Percentiles rank a stretch among this genome's conserved stretches.
Conservation (phyloP, 2,113 vertebrate genomes). For the Chiloscyllium plagiosum region DNA sequence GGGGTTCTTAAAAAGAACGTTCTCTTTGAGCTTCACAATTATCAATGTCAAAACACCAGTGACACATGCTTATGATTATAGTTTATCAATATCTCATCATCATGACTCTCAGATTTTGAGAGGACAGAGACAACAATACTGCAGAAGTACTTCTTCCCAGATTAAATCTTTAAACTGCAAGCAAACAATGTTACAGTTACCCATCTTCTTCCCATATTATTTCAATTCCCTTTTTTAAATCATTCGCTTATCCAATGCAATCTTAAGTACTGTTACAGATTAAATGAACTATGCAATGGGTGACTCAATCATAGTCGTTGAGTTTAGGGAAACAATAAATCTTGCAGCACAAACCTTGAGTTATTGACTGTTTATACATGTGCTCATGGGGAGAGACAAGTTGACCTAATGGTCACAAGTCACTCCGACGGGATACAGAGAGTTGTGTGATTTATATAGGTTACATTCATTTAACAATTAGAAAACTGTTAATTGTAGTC, state of each 20-base stretch:
- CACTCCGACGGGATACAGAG: no score
- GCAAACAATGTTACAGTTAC: neutral
- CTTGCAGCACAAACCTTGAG: no score
- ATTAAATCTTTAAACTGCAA: neutral
- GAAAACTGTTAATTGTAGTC: no score
- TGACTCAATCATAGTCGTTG: no score
- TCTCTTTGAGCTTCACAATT: neutral
- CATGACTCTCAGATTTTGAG: neutral
- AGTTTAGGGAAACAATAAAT: no score
- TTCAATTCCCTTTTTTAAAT: neutral
- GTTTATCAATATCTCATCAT: constrained; percentile 1
- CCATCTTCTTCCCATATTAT: neutral
- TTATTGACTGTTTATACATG: no score
- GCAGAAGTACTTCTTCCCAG: neutral
- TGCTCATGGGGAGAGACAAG: no score
- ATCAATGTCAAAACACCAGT: neutral
- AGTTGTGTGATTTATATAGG: no score
- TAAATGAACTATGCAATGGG: no score
- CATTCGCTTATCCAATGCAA: neutral
- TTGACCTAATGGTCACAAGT: no score
- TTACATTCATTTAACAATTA: no score
- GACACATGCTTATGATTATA: neutral
- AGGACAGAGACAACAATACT: neutral
- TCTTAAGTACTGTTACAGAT: neutral
- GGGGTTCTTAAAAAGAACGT: neutral